Evolutionary conservation across 2,113 vertebrate genomes (phyloP), one percentile per base, ranked within the genome.

Genomic region (Ceyx margarethae): DNA sequence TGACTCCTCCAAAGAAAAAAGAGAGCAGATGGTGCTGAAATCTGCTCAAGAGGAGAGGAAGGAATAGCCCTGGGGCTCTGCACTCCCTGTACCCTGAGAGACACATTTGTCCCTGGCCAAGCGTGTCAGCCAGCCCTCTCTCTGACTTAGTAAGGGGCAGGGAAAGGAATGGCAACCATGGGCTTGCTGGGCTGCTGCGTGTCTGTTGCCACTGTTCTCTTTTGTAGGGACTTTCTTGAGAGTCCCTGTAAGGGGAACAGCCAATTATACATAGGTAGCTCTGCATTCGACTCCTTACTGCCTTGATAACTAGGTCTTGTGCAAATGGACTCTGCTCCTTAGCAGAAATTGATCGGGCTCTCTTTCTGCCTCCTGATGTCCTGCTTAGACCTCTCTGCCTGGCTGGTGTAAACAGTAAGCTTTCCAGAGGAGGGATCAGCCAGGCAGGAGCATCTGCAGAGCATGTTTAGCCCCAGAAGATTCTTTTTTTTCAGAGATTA

Each of bases 11-110:
- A 77, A 95, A 91, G 82, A 90, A 88, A 89, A 87, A 60, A 85
- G 61, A 29, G 46, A 94, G 86, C 93, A 97, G 96, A 97, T 92
- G 95, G 90, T 1, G 0, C 68, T 78, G 66, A 95, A 96, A 94
- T 95, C 94, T 92, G 93, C 58, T 85, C 94, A 89, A 69, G 77
- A 93, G 73, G 56, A 93, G 54, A 67, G 72, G 73, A 94, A 95
- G 68, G 35, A 97, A 95, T 72, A 89, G 88, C 95, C 95, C 73
- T 0, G 4, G 92, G 93, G 96, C 91, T 92, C 87, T 0, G 54
- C 60, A 85, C 73, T 61, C 91, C 43, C 46, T 83, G 67, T 78
- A 89, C 75, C 95, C 82, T 7, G 1, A 92, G 80, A 93, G 48
- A 57, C 42, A 92, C 85, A 77, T 91, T 94, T 81, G 90, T 93